phyloP scores from a whole-genome alignment of 92 coral and sea anemone species.

The Phenganax subtilis region DNA sequence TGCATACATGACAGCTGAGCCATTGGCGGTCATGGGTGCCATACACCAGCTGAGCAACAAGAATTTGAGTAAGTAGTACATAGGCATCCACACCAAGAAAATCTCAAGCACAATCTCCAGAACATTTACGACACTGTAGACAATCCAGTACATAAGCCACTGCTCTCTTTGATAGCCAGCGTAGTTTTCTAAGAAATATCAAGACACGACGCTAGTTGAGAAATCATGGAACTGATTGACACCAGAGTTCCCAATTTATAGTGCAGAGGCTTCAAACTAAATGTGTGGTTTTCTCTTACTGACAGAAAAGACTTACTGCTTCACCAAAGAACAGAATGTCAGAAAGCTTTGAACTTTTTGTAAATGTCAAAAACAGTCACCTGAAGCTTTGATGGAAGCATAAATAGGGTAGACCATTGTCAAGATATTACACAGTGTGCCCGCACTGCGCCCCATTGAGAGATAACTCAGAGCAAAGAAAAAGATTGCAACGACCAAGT shows the following conservation, averaged over 20 bases:
- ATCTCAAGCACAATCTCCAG: conserved; percentile 68
- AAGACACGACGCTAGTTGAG: neutral
- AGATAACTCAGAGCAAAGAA: conserved; percentile 69
- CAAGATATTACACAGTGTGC: conserved; percentile 68
- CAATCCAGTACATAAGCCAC: conserved; percentile 93
- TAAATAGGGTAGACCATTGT: conserved; percentile 72
- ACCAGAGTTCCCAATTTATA: too few species aligned
- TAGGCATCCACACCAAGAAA: conserved; percentile 82
- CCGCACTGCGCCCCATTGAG: conserved; percentile 83
- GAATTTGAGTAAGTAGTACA: conserved; percentile 77
- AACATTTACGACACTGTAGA: conserved; percentile 70
- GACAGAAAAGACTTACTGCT: too few species aligned
- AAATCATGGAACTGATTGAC: too few species aligned
- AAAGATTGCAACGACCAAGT: conserved; percentile 57
- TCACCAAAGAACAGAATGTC: too few species aligned
- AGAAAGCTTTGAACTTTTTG: too few species aligned
- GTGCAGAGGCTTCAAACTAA: too few species aligned
- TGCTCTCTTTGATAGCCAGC: conserved; percentile 53
- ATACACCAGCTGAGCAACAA: conserved; percentile 84
- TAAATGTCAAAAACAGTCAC: neutral
- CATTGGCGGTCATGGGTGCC: conserved; percentile 77
- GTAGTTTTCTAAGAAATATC: conserved; percentile 48
- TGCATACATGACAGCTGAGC: conserved; percentile 65
- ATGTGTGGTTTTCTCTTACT: too few species aligned
- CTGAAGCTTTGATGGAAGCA: conserved; percentile 77